Percentiles rank a stretch among this genome's conserved stretches.
Evolutionary conservation across 2,888 invertebrate genomes (phyloP).

Genomic region (Diarsia mendica): DNA sequence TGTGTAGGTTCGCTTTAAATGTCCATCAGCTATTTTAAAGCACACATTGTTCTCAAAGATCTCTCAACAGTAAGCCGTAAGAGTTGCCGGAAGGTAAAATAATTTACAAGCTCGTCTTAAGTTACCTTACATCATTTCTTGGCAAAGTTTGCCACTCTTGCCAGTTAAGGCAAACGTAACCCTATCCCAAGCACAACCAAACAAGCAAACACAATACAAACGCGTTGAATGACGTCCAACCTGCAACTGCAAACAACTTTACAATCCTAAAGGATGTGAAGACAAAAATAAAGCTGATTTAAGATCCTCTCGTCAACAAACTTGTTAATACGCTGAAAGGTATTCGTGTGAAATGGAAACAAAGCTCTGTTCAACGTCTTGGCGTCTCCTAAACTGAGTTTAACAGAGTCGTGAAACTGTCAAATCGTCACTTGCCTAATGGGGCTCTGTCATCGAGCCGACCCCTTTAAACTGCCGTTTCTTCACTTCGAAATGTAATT

Average conservation of each 20-base stretch:
- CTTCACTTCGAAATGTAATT: slow-evolving; percentile 78
- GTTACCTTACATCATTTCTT: background rate
- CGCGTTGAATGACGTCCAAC: slow-evolving; percentile 34
- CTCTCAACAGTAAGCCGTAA: background rate
- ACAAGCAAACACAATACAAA: slow-evolving; percentile 17
- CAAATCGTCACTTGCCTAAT: slow-evolving; percentile 87
- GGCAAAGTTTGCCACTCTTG: background rate
- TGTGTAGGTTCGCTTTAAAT: background rate
- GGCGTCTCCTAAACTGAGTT: slow-evolving; percentile 68
- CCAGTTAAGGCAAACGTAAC: slow-evolving; percentile 2
- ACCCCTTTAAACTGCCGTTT: slow-evolving; percentile 86
- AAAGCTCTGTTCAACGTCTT: slow-evolving; percentile 76
- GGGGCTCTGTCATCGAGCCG: slow-evolving; percentile 85
- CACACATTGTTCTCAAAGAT: background rate
- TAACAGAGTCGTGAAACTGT: slow-evolving; percentile 80
- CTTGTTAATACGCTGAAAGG: slow-evolving; percentile 78
- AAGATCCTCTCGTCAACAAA: slow-evolving; percentile 62
- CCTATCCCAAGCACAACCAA: slow-evolving; percentile 3
- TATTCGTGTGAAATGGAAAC: slow-evolving; percentile 82
- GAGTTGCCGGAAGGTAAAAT: background rate
- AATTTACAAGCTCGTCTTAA: background rate
- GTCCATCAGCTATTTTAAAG: background rate
- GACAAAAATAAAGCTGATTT: slow-evolving; percentile 59
- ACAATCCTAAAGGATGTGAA: slow-evolving; percentile 64
- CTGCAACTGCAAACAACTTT: slow-evolving; percentile 42